These are phyloP conservation scores for Delia radicum DNA, from an alignment of 1,140 invertebrate species.

Conservation along the genomic window DNA sequence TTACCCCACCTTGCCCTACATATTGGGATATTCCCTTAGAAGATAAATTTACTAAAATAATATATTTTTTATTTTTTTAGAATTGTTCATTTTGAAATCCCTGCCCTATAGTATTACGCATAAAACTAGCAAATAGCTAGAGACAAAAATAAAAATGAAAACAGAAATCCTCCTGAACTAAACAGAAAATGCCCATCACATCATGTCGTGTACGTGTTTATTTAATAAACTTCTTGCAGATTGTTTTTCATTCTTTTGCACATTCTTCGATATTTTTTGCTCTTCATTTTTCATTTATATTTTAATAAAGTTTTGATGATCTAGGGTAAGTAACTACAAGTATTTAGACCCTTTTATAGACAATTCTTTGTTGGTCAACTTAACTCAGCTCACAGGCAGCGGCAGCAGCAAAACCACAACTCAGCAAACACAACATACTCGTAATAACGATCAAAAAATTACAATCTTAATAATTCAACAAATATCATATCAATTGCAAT, in stretches of 20 bases:
- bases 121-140: too few species aligned
- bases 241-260: conserved; percentile 5
- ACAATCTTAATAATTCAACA: conserved; percentile 21
- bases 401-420: neutral
- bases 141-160: too few species aligned
- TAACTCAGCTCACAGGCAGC: too few species aligned
- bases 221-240: conserved; percentile 19
- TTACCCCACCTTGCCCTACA: too few species aligned
- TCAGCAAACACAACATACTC: neutral
- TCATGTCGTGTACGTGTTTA: conserved; percentile 17
- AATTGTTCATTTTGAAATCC: too few species aligned
- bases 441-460: neutral
- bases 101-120: too few species aligned
- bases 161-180: too few species aligned
- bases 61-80: too few species aligned
- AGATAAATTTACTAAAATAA: too few species aligned
- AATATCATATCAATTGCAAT: conserved; percentile 10
- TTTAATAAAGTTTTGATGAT: conserved; percentile 3
- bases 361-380: too few species aligned
- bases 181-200: conserved; percentile 18
- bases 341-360: conserved; percentile 11
- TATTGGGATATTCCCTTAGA: too few species aligned
- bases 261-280: neutral
- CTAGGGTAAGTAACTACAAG: conserved; percentile 12
- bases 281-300: neutral